Evolutionary conservation across 2,113 vertebrate genomes (phyloP).

Genomic region (Lasiurus borealis): DNA sequence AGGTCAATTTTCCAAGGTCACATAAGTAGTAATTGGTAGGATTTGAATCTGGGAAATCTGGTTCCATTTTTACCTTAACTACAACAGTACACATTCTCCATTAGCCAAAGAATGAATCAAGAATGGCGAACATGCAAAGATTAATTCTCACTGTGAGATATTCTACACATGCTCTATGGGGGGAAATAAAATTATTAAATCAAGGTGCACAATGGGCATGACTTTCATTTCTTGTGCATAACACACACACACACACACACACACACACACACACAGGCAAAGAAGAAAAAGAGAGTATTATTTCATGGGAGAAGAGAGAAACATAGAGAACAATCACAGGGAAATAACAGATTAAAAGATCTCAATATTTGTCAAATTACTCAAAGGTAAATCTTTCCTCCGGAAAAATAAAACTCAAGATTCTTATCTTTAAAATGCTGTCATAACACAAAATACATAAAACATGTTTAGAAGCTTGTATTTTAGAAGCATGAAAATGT

Average conservation of each 20-base stretch:
- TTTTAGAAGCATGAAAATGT: constrained; percentile 26
- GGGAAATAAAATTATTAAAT: background rate
- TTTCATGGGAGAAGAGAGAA: constrained; percentile 29
- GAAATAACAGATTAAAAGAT: constrained; percentile 45
- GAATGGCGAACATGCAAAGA: background rate
- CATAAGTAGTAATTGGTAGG: background rate
- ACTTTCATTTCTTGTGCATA: constrained; percentile 19
- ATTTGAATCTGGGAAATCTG: background rate
- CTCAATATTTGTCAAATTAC: constrained; percentile 60
- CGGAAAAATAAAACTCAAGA: constrained; percentile 34
- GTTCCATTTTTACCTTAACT: background rate
- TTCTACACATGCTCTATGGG: background rate
- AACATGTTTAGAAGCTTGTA: background rate
- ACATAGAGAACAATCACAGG: constrained; percentile 47
- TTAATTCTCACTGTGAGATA: background rate
- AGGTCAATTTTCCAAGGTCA: background rate
- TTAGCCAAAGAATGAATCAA: background rate
- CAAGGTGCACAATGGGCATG: background rate
- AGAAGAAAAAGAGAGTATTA: background rate
- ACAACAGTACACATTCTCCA: background rate
- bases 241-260: background rate
- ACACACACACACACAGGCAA: background rate
- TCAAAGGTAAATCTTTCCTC: constrained; percentile 37
- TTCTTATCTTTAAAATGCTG: constrained; percentile 56
- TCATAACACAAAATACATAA: constrained; percentile 19